Percentiles rank a stretch among this genome's conserved stretches.
Conservation (phyloP, 1,140 invertebrate genomes). For the Eulimnadia texana region DNA sequence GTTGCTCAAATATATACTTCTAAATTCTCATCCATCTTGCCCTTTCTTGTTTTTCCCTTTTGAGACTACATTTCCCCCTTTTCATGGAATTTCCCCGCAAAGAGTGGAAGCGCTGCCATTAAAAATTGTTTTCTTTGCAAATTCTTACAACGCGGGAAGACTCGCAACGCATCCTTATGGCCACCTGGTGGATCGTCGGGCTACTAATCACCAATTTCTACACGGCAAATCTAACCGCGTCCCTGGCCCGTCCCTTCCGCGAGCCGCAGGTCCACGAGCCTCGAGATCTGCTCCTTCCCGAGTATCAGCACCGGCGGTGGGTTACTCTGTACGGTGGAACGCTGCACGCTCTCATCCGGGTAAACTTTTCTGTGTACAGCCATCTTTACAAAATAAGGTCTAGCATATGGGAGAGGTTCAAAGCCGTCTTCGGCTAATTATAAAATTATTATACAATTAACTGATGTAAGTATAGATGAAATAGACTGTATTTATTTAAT, state of each 20-base stretch:
- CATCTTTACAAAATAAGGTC: not conserved
- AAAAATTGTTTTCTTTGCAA: no score
- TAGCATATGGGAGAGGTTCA: no score
- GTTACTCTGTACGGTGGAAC: slow-evolving; percentile 19
- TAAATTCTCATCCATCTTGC: not conserved
- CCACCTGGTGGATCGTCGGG: slow-evolving; percentile 83
- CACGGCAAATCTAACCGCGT: slow-evolving; percentile 78
- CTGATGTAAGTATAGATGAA: no score
- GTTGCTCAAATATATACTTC: no score
- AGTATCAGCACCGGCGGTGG: slow-evolving; percentile 20
- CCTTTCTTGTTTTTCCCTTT: not conserved
- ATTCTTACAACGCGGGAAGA: no score
- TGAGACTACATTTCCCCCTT: no score
- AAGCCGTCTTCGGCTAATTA: no score
- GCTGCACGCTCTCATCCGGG: slow-evolving; percentile 20
- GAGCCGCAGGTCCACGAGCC: slow-evolving; percentile 39
- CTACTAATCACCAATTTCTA: slow-evolving; percentile 79
- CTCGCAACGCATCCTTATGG: slow-evolving; percentile 63
- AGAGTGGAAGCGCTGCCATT: no score
- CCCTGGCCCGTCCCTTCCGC: slow-evolving; percentile 66
- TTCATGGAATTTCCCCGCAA: no score
- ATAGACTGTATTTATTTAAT: no score
- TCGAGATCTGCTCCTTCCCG: slow-evolving; percentile 10
- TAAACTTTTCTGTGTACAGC: slow-evolving; percentile 5
- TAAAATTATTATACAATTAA: no score